These are phyloP conservation scores for Disparrhopalites patrizii DNA, from an alignment of 2,888 invertebrate species.

Conservation along the genomic window DNA sequence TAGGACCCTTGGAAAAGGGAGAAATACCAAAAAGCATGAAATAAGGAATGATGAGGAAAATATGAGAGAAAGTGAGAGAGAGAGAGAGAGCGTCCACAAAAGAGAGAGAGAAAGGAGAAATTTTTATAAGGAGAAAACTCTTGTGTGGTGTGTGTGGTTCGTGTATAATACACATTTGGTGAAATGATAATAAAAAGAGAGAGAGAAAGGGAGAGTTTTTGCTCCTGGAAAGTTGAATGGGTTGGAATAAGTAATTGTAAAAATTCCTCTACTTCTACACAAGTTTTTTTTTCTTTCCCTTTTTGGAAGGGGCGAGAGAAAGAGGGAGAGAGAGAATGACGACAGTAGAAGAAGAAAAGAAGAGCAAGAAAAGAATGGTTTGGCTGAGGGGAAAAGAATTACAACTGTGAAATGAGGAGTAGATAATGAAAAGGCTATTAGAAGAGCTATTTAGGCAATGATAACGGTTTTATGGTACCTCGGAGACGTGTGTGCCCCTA, in stretches of 20 bases:
- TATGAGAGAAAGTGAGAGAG: too few species aligned
- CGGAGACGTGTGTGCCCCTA: slow-evolving; percentile 39
- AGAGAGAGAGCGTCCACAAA: too few species aligned
- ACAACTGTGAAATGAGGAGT: slow-evolving; percentile 40
- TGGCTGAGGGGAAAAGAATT: slow-evolving; percentile 30
- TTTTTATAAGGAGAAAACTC: too few species aligned
- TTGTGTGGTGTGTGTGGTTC: too few species aligned
- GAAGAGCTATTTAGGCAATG: slow-evolving; percentile 46
- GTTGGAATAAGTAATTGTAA: slow-evolving; percentile 34
- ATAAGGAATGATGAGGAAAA: too few species aligned
- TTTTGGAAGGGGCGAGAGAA: too few species aligned
- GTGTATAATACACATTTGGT: too few species aligned
- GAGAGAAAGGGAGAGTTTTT: too few species aligned
- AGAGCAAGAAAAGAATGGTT: slow-evolving; percentile 6
- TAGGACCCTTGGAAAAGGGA: too few species aligned
- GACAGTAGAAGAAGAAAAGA: not conserved
- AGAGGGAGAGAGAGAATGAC: not conserved
- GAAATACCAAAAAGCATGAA: too few species aligned
- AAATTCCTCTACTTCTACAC: slow-evolving; percentile 23
- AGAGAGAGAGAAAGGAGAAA: too few species aligned
- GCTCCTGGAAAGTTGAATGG: slow-evolving; percentile 23
- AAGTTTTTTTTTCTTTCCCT: too few species aligned
- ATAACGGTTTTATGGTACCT: slow-evolving; percentile 48
- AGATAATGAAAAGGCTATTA: slow-evolving; percentile 46
- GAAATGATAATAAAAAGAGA: slow-evolving; percentile 8